These are phyloP conservation scores for Pituophis catenifer DNA, from an alignment of 2,113 vertebrate genomes.

Conservation along the genomic window DNA sequence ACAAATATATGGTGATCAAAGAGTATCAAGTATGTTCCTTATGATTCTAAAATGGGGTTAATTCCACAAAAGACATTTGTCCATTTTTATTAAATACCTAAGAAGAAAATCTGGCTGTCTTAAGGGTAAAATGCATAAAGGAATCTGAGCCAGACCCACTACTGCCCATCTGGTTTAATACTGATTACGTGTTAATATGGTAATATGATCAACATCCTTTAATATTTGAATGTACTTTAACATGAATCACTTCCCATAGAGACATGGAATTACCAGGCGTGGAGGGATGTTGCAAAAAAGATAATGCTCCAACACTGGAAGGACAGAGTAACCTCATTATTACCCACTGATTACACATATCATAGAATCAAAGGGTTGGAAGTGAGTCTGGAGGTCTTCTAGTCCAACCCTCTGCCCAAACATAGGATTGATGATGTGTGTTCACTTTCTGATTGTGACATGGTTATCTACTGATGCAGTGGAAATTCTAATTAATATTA, in stretches of 20 bases:
- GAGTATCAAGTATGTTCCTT: neutral
- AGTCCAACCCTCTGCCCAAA: neutral
- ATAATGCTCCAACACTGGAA: neutral
- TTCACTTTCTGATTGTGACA: neutral
- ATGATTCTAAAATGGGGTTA: neutral
- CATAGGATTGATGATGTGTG: neutral
- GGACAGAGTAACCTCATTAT: neutral
- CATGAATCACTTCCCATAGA: neutral
- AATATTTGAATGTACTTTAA: neutral
- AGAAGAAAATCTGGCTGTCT: neutral
- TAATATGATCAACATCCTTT: neutral
- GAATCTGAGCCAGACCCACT: neutral
- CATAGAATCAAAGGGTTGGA: neutral
- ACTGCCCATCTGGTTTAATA: neutral
- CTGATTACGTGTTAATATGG: neutral
- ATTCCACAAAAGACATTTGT: neutral
- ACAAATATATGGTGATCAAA: neutral
- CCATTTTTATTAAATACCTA: neutral
- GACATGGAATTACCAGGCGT: neutral
- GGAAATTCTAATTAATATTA: neutral
- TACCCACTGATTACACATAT: neutral
- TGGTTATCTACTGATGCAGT: neutral
- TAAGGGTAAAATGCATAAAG: neutral
- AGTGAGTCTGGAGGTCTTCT: neutral
- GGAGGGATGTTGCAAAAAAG: neutral